Conservation (phyloP, 2,797 vertebrate species). For the Sebastes trivittatus region DNA sequence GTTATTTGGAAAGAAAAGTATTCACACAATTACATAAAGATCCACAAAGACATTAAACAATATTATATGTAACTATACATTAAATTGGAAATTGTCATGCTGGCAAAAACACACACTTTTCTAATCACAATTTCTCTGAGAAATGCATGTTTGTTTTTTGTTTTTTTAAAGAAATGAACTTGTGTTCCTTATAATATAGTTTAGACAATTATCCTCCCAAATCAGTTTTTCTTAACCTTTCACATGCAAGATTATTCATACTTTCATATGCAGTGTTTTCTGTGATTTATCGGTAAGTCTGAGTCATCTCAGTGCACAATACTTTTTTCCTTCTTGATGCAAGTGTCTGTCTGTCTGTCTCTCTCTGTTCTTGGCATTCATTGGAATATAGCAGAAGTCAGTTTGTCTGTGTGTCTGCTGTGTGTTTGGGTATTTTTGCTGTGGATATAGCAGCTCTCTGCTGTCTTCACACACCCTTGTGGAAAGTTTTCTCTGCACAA, state of each 20-base stretch:
- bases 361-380: background rate
- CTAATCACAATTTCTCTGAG: background rate
- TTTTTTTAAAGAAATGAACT: background rate
- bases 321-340: background rate
- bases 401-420: constrained; percentile 11
- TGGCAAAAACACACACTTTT: background rate
- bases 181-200: background rate
- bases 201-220: background rate
- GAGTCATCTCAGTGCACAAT: background rate
- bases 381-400: background rate
- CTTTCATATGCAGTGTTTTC: background rate
- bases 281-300: background rate
- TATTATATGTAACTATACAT: background rate
- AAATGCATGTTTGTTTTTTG: background rate
- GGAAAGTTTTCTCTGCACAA: constrained; percentile 33
- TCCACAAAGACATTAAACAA: background rate
- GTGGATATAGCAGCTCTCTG: constrained; percentile 62
- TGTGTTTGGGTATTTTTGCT: constrained; percentile 40
- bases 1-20: background rate
- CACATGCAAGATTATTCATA: background rate
- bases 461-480: constrained; percentile 52
- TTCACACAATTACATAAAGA: background rate
- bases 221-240: background rate
- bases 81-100: background rate
- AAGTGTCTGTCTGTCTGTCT: background rate